These are phyloP conservation scores for Pseudochaenichthys georgianus DNA, from an alignment of 2,797 vertebrate genomes.

Conservation along the genomic window DNA sequence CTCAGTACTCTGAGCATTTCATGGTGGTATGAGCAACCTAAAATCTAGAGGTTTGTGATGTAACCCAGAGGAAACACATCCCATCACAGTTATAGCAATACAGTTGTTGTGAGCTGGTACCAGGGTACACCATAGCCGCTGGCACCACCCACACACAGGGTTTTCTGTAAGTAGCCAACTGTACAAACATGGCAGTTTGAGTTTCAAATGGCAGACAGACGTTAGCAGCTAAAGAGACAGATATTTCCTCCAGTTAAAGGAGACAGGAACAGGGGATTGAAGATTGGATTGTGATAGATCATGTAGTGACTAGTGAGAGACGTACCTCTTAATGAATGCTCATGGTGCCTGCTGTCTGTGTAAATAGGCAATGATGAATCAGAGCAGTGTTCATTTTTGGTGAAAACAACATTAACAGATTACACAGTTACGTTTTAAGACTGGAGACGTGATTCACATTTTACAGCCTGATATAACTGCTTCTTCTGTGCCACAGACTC, in stretches of 20 bases:
- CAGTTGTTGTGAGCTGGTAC: neutral
- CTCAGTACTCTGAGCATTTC: neutral
- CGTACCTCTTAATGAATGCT: constrained; percentile 1
- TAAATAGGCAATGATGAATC: constrained; percentile 1
- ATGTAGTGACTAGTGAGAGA: neutral
- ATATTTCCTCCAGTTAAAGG: neutral
- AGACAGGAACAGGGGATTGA: neutral
- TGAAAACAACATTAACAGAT: constrained; percentile 9
- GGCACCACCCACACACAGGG: constrained; percentile 18
- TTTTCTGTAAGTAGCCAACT: neutral
- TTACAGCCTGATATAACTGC: neutral
- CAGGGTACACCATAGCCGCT: constrained; percentile 2
- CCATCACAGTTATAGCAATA: neutral
- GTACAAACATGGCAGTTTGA: neutral
- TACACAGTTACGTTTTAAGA: neutral
- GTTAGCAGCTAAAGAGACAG: neutral
- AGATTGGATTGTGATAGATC: constrained; percentile 15
- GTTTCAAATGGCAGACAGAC: neutral
- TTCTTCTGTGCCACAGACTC: too few species aligned
- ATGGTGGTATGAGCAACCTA: neutral
- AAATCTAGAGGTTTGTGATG: neutral
- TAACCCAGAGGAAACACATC: neutral
- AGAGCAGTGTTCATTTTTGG: constrained; percentile 1
- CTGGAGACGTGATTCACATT: neutral
- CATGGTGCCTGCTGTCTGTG: constrained; percentile 6